Evolutionary conservation across 1,140 invertebrate species (phyloP).

Genomic region (Micrasema minimum): DNA sequence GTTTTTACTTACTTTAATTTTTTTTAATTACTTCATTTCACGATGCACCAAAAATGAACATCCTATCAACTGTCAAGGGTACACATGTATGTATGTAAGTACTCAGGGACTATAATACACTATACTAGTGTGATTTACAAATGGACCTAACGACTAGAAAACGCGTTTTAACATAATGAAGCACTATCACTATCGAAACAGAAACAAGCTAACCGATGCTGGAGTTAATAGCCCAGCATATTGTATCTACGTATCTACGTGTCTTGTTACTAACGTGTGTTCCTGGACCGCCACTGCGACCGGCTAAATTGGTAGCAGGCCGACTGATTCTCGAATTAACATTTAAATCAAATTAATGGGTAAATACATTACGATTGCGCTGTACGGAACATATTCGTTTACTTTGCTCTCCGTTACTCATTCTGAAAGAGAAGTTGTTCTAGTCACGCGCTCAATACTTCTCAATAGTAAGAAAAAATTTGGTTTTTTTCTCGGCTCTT

Average conservation of each 20-base stretch:
- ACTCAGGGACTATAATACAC: no score
- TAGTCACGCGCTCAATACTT: no score
- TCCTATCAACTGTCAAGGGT: no score
- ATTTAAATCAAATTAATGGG: constrained; percentile 52
- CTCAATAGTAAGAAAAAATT: no score
- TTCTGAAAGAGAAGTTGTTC: neutral
- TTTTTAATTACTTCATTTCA: no score
- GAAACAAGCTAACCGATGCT: constrained; percentile 25
- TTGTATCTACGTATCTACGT: constrained; percentile 2
- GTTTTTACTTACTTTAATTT: no score
- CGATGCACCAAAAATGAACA: no score
- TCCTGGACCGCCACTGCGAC: constrained; percentile 4
- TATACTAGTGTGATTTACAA: no score
- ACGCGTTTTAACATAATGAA: constrained; percentile 15
- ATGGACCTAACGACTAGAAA: constrained; percentile 1
- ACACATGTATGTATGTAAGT: no score
- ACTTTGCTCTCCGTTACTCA: constrained; percentile 4
- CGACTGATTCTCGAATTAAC: constrained; percentile 46
- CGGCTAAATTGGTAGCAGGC: constrained; percentile 38
- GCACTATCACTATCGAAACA: constrained; percentile 2
- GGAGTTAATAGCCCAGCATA: constrained; percentile 11
- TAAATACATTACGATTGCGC: constrained; percentile 45
- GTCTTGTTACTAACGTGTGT: constrained; percentile 11
- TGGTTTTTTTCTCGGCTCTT: no score
- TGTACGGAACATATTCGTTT: constrained; percentile 28